Evolutionary conservation across 2,797 vertebrate genomes (phyloP), one percentile per base, ranked within the genome.

Genomic region (Heterohyrax brucei): DNA sequence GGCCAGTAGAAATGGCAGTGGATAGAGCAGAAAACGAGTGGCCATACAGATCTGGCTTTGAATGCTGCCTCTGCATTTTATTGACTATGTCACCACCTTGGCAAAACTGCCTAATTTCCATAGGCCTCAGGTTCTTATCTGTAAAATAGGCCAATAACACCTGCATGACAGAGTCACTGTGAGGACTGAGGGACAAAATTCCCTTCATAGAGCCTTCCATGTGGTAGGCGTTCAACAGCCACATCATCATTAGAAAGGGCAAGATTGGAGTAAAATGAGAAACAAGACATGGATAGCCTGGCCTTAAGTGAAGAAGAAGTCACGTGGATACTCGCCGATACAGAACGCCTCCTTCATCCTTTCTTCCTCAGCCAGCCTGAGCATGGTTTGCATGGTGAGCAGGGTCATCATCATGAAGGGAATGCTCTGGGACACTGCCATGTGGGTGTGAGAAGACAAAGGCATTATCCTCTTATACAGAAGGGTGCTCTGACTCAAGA

Each of bases 401-500:
- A 97, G 79, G 1, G 89, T 97, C 96, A 96, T 96, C 91, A 93
- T 95, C 97, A 98, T 95, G 95, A 97, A 97, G 26, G 96, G 97
- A 1, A 97, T 97, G 22, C 91, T 96, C 91, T 97, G 93, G 8
- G 96, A 95, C 2, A 95, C 97, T 97, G 84, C 70, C 33, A 28
- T 12, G 89, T 88, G 19, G 28, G 24, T 0, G 5, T 3, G 10
- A 90, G 83, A 80, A 53, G 61, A 80, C 26, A 91, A 73, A 56
- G 62, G 19, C 1, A 2, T 91, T 53, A 50, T 6, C 3, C 59
- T 53, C n/a, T 33, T 22, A 44, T 19, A 8, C 18, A 22, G 18
- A 39, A 18, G 10, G 3, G 1, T 68, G 53, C 70, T 56, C 39
- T 39, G 24, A 21, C 21, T 61, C 53, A 72, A 14, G 13, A 24